Conservation (phyloP, 2,797 vertebrate genomes). For the Hydrophis major region DNA sequence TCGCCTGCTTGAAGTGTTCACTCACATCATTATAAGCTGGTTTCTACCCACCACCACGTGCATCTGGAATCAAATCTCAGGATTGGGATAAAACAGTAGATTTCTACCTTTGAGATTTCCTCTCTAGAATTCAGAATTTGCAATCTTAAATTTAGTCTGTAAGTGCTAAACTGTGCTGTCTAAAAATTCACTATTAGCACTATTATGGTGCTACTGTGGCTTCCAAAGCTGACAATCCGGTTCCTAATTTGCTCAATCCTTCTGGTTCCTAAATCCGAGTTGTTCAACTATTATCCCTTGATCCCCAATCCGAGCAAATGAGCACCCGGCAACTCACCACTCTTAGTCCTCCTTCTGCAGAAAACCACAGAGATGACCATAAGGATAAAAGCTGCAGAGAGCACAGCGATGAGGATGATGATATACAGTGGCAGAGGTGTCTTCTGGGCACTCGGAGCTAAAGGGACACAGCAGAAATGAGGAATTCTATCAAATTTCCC, state of each 20-base stretch:
- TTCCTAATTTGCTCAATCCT: too few relatives aligned
- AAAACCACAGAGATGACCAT: slow-evolving; percentile 34
- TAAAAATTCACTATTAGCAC: background rate
- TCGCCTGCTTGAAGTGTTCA: background rate
- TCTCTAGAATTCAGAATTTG: background rate
- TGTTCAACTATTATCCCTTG: background rate
- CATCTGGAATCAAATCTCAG: background rate
- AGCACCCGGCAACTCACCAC: slow-evolving; percentile 43
- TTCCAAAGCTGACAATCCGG: too few relatives aligned
- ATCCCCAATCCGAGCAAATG: accelerated
- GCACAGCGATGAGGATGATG: slow-evolving; percentile 36
- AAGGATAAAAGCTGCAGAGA: slow-evolving; percentile 29
- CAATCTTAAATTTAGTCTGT: background rate
- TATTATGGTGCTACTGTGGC: too few relatives aligned
- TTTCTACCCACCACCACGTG: too few relatives aligned
- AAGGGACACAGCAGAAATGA: background rate
- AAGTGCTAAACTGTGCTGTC: background rate
- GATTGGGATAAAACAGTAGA: background rate
- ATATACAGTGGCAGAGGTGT: slow-evolving; percentile 23
- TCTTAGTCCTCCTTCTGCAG: slow-evolving; percentile 48
- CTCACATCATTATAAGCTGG: background rate
- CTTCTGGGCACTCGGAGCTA: background rate
- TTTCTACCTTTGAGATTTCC: background rate
- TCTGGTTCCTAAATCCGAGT: background rate
- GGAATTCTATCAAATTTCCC: background rate